These are phyloP conservation scores for Papilio xuthus DNA, from an alignment of 1,140 invertebrate genomes.

Conservation along the genomic window DNA sequence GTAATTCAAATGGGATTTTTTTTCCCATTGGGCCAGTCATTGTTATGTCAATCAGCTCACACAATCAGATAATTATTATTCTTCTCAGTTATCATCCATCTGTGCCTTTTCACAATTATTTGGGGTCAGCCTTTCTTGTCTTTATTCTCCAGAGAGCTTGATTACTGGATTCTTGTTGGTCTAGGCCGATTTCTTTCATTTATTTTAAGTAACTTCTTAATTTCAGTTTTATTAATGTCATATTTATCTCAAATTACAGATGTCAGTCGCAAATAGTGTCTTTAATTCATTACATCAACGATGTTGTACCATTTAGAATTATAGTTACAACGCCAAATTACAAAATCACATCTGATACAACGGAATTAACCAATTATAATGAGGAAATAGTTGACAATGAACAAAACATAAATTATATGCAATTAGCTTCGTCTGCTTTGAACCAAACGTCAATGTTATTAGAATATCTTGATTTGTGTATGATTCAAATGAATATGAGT, in stretches of 20 bases:
- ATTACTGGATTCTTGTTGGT: too few species aligned
- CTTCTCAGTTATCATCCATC: too few species aligned
- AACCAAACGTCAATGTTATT: constrained; percentile 52
- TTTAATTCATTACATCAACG: constrained; percentile 61
- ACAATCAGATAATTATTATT: background rate
- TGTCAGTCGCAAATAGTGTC: constrained; percentile 55
- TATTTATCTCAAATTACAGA: constrained; percentile 52
- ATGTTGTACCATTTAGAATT: constrained; percentile 58
- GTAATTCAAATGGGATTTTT: too few species aligned
- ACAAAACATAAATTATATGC: constrained; percentile 42
- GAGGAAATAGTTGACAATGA: constrained; percentile 39
- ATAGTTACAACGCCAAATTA: constrained; percentile 56
- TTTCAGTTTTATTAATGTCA: background rate
- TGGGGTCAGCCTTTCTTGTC: too few species aligned
- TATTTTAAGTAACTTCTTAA: background rate
- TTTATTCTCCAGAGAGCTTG: too few species aligned
- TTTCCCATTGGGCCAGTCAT: too few species aligned
- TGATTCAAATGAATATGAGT: constrained; percentile 60
- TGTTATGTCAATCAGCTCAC: too few species aligned
- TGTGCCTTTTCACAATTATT: too few species aligned
- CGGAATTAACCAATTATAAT: constrained; percentile 46
- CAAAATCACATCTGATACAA: constrained; percentile 48
- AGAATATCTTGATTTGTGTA: constrained; percentile 62
- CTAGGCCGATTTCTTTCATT: too few species aligned
- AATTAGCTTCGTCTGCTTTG: constrained; percentile 49